Evolutionary conservation across 1,140 invertebrate species (phyloP).

Genomic region (Drosophila insularis): DNA sequence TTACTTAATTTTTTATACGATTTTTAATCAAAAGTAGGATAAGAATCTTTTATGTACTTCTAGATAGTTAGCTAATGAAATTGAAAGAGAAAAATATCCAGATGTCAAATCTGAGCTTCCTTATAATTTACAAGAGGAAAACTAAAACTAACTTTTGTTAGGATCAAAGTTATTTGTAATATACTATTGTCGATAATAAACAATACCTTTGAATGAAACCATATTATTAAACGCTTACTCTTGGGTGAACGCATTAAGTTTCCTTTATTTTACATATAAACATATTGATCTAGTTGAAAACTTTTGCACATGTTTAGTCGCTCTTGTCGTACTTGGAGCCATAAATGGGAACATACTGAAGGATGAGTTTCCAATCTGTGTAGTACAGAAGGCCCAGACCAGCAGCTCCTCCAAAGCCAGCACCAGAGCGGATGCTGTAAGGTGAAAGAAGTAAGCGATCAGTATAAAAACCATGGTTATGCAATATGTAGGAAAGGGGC

Average conservation of each 20-base stretch:
- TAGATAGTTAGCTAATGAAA: conserved; percentile 52
- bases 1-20: conserved; percentile 57
- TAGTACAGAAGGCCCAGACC: conserved; percentile 86
- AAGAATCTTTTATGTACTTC: conserved; percentile 16
- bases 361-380: conserved; percentile 90
- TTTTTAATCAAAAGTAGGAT: conserved; percentile 60
- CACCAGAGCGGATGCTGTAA: conserved; percentile 85
- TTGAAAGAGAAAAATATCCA: conserved; percentile 19
- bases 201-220: conserved; percentile 6
- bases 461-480: conserved; percentile 43
- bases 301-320: conserved; percentile 61
- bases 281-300: conserved; percentile 42
- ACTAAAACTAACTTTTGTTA: conserved; percentile 18
- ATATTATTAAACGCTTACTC: background rate
- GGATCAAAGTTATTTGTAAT: conserved; percentile 46
- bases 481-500: conserved; percentile 37
- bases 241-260: conserved; percentile 32
- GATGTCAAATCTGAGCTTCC: conserved; percentile 28
- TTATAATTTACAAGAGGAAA: conserved; percentile 28
- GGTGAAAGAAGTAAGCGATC: conserved; percentile 2
- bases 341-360: conserved; percentile 89
- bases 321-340: conserved; percentile 87
- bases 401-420: conserved; percentile 85
- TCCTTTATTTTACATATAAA: conserved; percentile 65
- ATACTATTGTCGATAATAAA: conserved; percentile 47